Evolutionary conservation across 2,113 vertebrate genomes (phyloP), one percentile per base, ranked within the genome.

Genomic region (Rhinopomastus cyanomelas): DNA sequence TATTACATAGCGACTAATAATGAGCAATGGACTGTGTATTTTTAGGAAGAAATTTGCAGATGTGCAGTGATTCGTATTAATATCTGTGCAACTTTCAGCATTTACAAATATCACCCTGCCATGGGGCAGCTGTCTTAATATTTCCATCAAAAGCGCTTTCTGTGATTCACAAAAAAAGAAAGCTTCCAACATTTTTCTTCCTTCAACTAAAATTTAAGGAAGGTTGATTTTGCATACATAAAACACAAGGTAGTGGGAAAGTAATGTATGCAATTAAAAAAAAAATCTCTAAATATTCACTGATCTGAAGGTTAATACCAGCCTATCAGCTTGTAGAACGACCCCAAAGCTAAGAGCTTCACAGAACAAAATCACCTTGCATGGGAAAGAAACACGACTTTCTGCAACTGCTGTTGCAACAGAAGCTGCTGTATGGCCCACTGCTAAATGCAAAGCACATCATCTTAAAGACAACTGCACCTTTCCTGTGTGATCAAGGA

Each of bases 201-300:
- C 81, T 84, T 72, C 90, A 95, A 94, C 94, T 96, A 95, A 96
- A 92, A 93, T 77, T n/a, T 94, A 93, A 91, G 69, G 61, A 90
- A 60, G 15, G 66, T 89, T 92, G 84, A 85, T 91, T 95, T 86
- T 74, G 26, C 37, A 52, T 61, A 59, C 19, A 6, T 32, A 79
- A 49, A 51, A 61, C 29, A 37, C 32, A 81, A 81, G 44, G 55
- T 69, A 91, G 27, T 53, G 92, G 73, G 11, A 8, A 91, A 88
- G 42, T 53, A 90, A 85, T 39, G 64, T 3, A 49, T 56, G 52
- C 68, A 94, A 93, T 95, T 94, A 89, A 95, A 95, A 34, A 95
- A 95, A 65, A 82, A 82, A 53, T 77, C 36, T 67, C 14, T 55
- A 74, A 80, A 32, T 92, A 42, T 84, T 51, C 64, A 74, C 36